Evolutionary conservation across 2,113 vertebrate species (phyloP), one percentile per base, ranked within the genome.

Genomic region (Cyprinodon tularosa): DNA sequence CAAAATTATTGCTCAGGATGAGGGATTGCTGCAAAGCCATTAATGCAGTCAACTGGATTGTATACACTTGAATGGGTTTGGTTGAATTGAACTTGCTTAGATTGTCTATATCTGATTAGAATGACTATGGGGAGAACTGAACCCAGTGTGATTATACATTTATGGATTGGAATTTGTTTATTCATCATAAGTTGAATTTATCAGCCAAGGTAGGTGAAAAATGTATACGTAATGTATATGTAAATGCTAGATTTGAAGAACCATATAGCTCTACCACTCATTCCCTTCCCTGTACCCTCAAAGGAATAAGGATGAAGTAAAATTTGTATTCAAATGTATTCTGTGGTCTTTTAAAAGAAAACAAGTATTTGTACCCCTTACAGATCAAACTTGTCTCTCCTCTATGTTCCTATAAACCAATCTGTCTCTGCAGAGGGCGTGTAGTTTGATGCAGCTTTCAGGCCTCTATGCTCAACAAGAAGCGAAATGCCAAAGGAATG

Each of bases 401-500:
- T 80, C 66, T 71, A 69, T 74, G 78, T 66, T 59, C 59, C 82
- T 13, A 39, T 77, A 29, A 80, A 74, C 59, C 47, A 7, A 68
- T 74, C 77, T 66, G 74, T 78, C 82, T 84, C 57, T 40, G 76
- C 80, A 75, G 82, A 70, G 73, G 48, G 71, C 72, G 76, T 75
- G 82, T 50, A 36, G 80, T 63, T 67, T 74, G 76, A 78, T 17
- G 83, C 84, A 22, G 84, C 79, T 57, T 53, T 75, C 83, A 17
- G 14, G 62, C 74, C 84, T 71, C 62, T 57, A 64, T 80, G 74
- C 80, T 75, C 78, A 77, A 87, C 84, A 57, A 80, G 78, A 78
- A 82, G 82, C 29, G 73, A 86, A 90, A 86, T 82, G 78, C 80
- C 86, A 77, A 62, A 80, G 88, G 85, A 87, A 89, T 80, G 78